Conservation (phyloP, 2,113 vertebrate species). For the Serilophus lunatus region DNA sequence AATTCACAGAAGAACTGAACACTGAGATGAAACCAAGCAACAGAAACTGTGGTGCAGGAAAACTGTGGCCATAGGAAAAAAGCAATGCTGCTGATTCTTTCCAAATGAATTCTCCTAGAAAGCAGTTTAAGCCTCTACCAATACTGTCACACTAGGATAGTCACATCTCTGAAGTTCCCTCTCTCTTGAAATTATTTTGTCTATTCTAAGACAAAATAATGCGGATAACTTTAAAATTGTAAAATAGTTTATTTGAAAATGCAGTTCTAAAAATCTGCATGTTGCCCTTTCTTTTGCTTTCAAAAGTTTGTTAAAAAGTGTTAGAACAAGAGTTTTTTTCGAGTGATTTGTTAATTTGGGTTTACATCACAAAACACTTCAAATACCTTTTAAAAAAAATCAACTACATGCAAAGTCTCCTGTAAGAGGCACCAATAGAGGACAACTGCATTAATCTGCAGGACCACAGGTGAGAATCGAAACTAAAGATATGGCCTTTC, state of each 20-base stretch:
- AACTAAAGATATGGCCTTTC: not conserved
- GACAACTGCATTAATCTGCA: not conserved
- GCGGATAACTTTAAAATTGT: not conserved
- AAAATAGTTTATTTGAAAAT: not conserved
- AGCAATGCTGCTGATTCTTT: not conserved
- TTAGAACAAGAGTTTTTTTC: not conserved
- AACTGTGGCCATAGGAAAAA: not conserved
- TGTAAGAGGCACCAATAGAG: not conserved
- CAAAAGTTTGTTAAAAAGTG: not conserved
- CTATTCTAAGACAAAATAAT: slow-evolving; percentile 7
- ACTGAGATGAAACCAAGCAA: not conserved
- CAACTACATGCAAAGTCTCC: not conserved
- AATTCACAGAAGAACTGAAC: not conserved
- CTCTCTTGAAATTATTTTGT: not conserved
- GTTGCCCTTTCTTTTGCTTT: not conserved
- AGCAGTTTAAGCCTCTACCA: slow-evolving; percentile 61
- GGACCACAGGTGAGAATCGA: not conserved
- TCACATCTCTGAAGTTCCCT: not conserved
- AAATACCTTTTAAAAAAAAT: not conserved
- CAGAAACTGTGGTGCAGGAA: not conserved
- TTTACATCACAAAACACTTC: not conserved
- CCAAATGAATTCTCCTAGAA: slow-evolving; percentile 33
- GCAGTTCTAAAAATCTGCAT: not conserved
- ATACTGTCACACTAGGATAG: slow-evolving; percentile 28
- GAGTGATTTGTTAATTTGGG: not conserved